Base-by-base conservation (phyloP, 2,113 vertebrate genomes). In the Stomatorhinus ivindoensis region DNA sequence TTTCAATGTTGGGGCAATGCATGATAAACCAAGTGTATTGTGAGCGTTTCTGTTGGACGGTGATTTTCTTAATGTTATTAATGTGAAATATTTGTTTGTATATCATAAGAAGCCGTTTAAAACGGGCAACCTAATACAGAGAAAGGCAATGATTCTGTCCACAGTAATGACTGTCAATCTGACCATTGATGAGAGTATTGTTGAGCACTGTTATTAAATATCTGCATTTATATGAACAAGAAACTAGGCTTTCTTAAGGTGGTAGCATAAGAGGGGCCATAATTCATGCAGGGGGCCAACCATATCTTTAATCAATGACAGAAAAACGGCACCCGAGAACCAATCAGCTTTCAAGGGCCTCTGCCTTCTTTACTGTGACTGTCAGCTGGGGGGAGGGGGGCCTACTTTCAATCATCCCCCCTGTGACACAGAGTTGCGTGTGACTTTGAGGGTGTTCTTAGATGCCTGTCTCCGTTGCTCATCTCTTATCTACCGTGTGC, bases 401-500 rank as follows among this genome's bases (percentile, higher is more conserved):
- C 39, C 48, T 73, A 11, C 31, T 39, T 83, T 82, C 47, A 17
- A 55, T 90, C 31, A 89, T 89, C 88, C 88, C 80, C 85, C 89
- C 88, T 88, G 91, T 92, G 93, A 91, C 91, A 61, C 53, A 24
- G 46, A 48, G 7, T 19, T 10, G 53, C 46, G 1, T 80, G 88
- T 31, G 88, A 51, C 92, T 94, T 91, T 91, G 51, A 92, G 92
- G 76, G 82, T 88, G 90, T 83, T 92, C 93, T 92, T 86, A 92
- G 90, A 87, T 91, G 35, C 92, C 55, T 88, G 90, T 94, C 88
- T 93, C 92, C 91, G 89, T 58, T 92, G 90, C 65, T 92, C 89
- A 90, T 87, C 92, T 94, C 93, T 96, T 96, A 97, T 97, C 96
- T 96, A 93, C 93, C 92, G 90, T 92, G 90, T 90, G 92, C 88